A percentile compares a stretch with the other conserved stretches of the same genome.
phyloP scores from a whole-genome alignment of 2,113 vertebrate genomes.

The Pontoporia blainvillei region DNA sequence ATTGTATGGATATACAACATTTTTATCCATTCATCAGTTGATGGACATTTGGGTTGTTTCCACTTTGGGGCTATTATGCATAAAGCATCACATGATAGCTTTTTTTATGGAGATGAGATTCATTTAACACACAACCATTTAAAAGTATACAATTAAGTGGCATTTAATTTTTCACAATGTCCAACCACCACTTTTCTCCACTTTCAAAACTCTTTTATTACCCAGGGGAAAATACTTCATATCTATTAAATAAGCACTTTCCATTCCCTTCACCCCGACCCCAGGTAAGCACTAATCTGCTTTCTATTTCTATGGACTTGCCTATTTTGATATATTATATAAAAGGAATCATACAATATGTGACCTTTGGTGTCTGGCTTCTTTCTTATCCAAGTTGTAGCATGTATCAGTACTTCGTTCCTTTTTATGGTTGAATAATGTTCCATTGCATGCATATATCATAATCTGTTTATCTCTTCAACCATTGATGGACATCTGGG shows the following conservation, averaged over 20 bases:
- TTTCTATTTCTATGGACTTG: neutral
- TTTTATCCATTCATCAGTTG: neutral
- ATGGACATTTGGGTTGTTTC: neutral
- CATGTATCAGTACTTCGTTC: neutral
- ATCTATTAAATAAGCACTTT: neutral
- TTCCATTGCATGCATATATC: neutral
- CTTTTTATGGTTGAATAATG: neutral
- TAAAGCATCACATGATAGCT: neutral
- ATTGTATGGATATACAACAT: neutral
- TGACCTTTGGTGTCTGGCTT: neutral
- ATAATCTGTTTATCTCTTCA: neutral
- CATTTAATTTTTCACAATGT: neutral
- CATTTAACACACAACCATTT: neutral
- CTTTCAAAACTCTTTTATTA: neutral
- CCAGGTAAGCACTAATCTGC: neutral
- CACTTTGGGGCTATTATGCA: neutral
- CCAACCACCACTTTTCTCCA: neutral
- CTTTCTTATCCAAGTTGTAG: neutral
- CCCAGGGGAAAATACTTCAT: neutral
- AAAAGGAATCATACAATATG: neutral
- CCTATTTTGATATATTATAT: neutral
- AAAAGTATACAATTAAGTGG: neutral
- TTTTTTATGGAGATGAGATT: slow-evolving; percentile 16
- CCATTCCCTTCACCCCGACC: neutral
- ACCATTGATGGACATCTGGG: neutral